phyloP scores from a whole-genome alignment of 92 coral and sea anemone species.

The Porites rus region DNA sequence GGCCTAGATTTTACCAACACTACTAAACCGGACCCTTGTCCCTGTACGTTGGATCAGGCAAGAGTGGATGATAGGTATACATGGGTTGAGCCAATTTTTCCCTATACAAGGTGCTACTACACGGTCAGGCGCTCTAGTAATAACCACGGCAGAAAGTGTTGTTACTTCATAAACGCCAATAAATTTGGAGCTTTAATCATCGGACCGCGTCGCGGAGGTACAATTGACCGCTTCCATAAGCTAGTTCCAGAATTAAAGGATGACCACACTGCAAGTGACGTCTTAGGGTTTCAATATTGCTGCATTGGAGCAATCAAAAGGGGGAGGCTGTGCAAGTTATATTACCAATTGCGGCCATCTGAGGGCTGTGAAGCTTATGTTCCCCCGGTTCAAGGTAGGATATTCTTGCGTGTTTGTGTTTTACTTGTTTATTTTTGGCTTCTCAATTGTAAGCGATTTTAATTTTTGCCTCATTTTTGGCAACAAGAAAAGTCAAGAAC shows the following conservation, averaged over 20 bases:
- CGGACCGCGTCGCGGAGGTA: slow-evolving; percentile 32
- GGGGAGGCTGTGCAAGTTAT: slow-evolving; percentile 25
- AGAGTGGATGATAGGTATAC: slow-evolving; percentile 19
- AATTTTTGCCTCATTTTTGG: too few species aligned
- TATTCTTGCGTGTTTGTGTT: too few species aligned
- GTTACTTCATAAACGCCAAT: slow-evolving; percentile 22
- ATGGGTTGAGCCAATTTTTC: slow-evolving; percentile 20
- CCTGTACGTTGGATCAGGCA: slow-evolving; percentile 31
- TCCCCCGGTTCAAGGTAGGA: slow-evolving; percentile 62
- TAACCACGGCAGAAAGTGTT: slow-evolving; percentile 23
- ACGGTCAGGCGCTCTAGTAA: not conserved
- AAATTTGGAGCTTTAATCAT: slow-evolving; percentile 23
- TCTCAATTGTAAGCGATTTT: too few species aligned
- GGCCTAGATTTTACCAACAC: too few species aligned
- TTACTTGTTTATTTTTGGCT: too few species aligned
- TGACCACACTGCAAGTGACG: slow-evolving; percentile 20
- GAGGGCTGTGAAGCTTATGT: slow-evolving; percentile 44
- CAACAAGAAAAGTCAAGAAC: too few species aligned
- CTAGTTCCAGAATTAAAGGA: not conserved
- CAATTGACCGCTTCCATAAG: slow-evolving; percentile 21
- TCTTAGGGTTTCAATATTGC: slow-evolving; percentile 36
- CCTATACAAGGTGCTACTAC: slow-evolving; percentile 27
- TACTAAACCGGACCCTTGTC: slow-evolving; percentile 14
- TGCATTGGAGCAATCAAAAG: slow-evolving; percentile 18
- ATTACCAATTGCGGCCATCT: slow-evolving; percentile 47